Percentiles rank a stretch among this genome's conserved stretches.
Evolutionary conservation across 2,113 vertebrate species (phyloP).

Genomic region (Oryzias melastigma): DNA sequence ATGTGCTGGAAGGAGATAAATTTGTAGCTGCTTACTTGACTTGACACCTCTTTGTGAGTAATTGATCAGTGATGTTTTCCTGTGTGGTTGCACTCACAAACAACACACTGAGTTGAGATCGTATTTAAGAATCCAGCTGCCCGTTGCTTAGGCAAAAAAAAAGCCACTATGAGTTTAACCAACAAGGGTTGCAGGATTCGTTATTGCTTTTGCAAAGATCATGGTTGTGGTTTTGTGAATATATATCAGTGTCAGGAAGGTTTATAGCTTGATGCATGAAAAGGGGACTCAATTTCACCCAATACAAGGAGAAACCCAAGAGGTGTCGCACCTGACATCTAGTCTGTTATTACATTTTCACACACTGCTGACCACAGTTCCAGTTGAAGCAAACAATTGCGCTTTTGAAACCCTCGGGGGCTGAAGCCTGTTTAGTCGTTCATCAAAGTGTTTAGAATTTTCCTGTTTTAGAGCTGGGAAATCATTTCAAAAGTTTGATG

Average conservation of each 20-base stretch:
- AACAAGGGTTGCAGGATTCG: background rate
- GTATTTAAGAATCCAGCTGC: background rate
- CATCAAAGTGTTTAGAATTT: constrained; percentile 10
- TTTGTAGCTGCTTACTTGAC: background rate
- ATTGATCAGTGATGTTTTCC: constrained; percentile 4
- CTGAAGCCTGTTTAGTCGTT: constrained; percentile 22
- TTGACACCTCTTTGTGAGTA: background rate
- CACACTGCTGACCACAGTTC: constrained; percentile 58
- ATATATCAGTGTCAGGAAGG: constrained; percentile 31
- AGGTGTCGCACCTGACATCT: constrained; percentile 48
- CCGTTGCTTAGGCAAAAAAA: background rate
- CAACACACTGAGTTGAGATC: background rate
- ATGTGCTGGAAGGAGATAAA: constrained; percentile 10
- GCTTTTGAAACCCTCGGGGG: constrained; percentile 17
- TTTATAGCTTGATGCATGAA: constrained; percentile 29
- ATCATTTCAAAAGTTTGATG: constrained; percentile 14
- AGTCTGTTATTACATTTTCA: constrained; percentile 69
- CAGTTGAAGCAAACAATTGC: constrained; percentile 39
- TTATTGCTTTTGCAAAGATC: constrained; percentile 14
- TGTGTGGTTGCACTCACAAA: background rate
- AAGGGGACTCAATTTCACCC: constrained; percentile 24
- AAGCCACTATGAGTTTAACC: background rate
- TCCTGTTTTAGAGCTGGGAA: constrained; percentile 8
- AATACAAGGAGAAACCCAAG: constrained; percentile 25
- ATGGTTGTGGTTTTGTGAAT: constrained; percentile 13